Base-by-base conservation (phyloP, 2,888 invertebrate genomes). In the Bellardia pandia region DNA sequence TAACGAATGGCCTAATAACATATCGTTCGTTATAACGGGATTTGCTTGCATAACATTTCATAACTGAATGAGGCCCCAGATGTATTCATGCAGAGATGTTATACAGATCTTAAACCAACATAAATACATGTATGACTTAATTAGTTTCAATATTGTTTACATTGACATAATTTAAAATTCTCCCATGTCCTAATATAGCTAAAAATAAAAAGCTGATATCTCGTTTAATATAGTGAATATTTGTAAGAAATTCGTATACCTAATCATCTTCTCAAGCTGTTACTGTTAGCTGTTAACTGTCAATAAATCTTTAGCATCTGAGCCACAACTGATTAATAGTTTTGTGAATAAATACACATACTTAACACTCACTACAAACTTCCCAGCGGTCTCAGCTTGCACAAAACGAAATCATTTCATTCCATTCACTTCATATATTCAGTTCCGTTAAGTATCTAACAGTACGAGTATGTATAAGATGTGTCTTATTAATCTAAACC, bases 401-500 rank as follows among this genome's bases (percentile, higher is more conserved):
- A 42, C 7, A 3, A 13, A 14, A 42, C 53, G 40, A 53, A 80
- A 53, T 72, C 33, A 33, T 30, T 75, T 56, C 56, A 45, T 42
- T 53, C 9, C 16, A 14, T 62, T n/a, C 13, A 58, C 7, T 13
- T 33, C n/a, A 68, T 48, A 56, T 66, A 23, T 72, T 56, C 56
- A 33, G 8, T 68, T 56, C 11, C 72, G 48, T 66, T 42, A 14
- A 53, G 48, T 37, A 53, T 78, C 62, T 40, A 64, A 30, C 23
- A 51, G n/a, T 53, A n/a, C 40, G 14, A 51, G n/a, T 53, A n/a
- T 48, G 14, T 13, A 13, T 11, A 2, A 60, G 7, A 16, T 37
- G 48, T 82, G 58, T 60, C 40, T 69, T 62, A 23, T 74, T n/a
- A 45, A 62, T 58, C 66, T 66, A 51, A 76, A 71, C 58, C 75